Evolutionary conservation across 2,113 vertebrate species (phyloP).

Genomic region (Xiphophorus couchianus): DNA sequence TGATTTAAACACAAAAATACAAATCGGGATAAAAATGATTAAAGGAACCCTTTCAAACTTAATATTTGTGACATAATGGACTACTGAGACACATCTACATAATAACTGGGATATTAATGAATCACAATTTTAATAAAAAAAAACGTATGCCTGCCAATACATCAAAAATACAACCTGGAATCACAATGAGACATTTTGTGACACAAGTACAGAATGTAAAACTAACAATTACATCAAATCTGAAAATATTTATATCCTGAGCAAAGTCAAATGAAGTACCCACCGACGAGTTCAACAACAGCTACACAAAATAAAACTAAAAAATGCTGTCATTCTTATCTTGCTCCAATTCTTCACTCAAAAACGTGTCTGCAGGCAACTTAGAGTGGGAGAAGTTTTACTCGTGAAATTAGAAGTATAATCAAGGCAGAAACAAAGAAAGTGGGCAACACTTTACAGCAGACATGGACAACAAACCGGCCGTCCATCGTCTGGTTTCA

Average conservation of each 20-base stretch:
- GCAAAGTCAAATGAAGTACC: neutral
- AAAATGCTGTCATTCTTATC: neutral
- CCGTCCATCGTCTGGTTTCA: constrained; percentile 48
- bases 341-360: neutral
- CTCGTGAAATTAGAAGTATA: neutral
- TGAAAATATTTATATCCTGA: neutral
- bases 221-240: neutral
- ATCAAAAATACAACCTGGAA: neutral
- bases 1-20: constrained; percentile 4
- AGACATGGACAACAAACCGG: neutral
- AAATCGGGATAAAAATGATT: constrained; percentile 29
- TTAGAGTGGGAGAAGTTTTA: neutral
- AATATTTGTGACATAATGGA: neutral
- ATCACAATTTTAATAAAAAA: no score
- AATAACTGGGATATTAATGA: neutral
- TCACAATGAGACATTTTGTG: no score
- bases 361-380: neutral
- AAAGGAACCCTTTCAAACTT: constrained; percentile 2
- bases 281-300: neutral
- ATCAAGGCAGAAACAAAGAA: neutral
- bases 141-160: neutral
- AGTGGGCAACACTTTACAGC: neutral
- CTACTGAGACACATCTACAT: neutral
- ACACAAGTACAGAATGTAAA: neutral
- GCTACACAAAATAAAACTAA: neutral